Base-by-base conservation (phyloP, 2,113 vertebrate species). In the Forbesichthys agassizii region DNA sequence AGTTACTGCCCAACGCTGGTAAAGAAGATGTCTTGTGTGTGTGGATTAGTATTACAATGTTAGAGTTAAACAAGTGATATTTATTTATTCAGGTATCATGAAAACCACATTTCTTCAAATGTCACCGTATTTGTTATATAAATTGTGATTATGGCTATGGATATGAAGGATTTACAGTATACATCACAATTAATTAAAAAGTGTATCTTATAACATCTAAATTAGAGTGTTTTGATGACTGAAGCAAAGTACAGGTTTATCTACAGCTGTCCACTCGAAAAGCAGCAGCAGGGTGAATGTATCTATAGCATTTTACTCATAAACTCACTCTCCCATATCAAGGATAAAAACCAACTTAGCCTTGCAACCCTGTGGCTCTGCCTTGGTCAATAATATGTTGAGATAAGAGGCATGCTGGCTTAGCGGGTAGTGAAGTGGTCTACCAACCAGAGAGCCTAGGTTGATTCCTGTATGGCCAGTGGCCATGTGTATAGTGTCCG, bases 301-400 rank as follows among this genome's bases (percentile, higher is more conserved):
- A 82, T 80, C 74, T 74, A 48, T 36, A 78, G 68, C 64, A 48
- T 63, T 68, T 78, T 69, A 82, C 62, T 69, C 68, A 64, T 85
- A 79, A 87, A 85, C 68, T 73, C 57, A 57, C 57, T 72, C 61
- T 74, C 72, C 82, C 11, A 8, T 58, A 42, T 42, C 36, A 42
- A 5, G 36, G 36, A 42, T 80, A 69, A 80, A 75, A 49, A 58
- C 9, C 5, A 75, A 55, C 62, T 79, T 54, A 75, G 67, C 76
- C 48, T 62, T 71, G 75, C 75, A 85, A 83, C 77, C 64, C 56
- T 7, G 1, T 73, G 36, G 52, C 53, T 66, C 67, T 66, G 33
- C 61, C 18, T 55, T 77, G 66, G 16, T 54, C 71, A 80, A 74
- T 71, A 61, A 42, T 63, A 72, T 42, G 36, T 79, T 73, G 33